A percentile compares a stretch with the other conserved stretches of the same genome.
These are phyloP conservation scores for Percopsis omiscomaycus DNA, from an alignment of 2,797 vertebrate genomes.

Conservation along the genomic window DNA sequence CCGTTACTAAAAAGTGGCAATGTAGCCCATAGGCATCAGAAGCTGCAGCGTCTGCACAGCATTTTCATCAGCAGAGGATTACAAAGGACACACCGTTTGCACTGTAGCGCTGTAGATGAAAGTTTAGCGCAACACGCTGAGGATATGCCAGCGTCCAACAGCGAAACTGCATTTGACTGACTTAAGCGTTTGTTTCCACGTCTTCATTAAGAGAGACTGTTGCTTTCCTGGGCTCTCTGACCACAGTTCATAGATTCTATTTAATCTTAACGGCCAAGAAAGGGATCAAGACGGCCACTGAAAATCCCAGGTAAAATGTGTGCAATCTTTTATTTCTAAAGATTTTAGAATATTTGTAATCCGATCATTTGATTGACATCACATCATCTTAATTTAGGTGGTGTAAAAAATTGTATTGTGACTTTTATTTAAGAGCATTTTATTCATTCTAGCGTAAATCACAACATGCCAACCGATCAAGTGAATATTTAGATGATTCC, in stretches of 20 bases:
- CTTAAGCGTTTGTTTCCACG: conserved; percentile 52
- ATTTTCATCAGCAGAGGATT: conserved; percentile 23
- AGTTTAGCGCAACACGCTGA: conserved; percentile 54
- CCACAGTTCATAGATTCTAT: conserved; percentile 37
- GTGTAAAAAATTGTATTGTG: too few species aligned
- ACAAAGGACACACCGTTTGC: conserved; percentile 34
- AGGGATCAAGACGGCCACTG: conserved; percentile 37
- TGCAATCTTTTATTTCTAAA: background rate
- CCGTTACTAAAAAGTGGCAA: conserved; percentile 63
- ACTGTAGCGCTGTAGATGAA: conserved; percentile 29
- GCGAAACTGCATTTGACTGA: conserved; percentile 42
- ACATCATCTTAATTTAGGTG: background rate
- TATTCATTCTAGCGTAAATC: background rate
- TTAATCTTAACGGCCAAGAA: conserved; percentile 30
- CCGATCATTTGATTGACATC: background rate
- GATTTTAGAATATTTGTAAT: background rate
- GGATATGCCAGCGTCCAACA: conserved; percentile 51
- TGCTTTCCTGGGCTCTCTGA: conserved; percentile 48
- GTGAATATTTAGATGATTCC: too few species aligned
- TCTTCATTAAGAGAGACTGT: conserved; percentile 55
- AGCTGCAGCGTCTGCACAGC: conserved; percentile 23
- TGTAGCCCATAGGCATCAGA: conserved; percentile 43
- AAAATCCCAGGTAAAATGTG: conserved; percentile 66
- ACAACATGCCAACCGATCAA: too few species aligned
- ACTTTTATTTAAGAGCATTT: too few species aligned